phyloP scores from a whole-genome alignment of 2,113 vertebrate genomes.

The Perca fluviatilis region DNA sequence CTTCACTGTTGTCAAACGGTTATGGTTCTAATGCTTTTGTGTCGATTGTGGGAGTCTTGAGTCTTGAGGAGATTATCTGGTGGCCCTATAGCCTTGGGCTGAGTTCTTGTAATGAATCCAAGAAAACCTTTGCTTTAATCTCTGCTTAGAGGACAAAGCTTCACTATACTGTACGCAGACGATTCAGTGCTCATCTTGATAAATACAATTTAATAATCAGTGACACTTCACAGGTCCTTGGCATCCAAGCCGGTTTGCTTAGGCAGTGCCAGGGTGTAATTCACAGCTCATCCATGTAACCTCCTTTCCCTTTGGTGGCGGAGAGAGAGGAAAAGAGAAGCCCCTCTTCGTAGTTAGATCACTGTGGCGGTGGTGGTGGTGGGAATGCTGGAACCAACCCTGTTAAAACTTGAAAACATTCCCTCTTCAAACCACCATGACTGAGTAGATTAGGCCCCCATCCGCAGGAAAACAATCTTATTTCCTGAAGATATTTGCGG shows the following conservation, averaged over 20 bases:
- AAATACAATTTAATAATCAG: constrained; percentile 63
- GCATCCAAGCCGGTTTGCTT: constrained; percentile 31
- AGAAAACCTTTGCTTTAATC: constrained; percentile 74
- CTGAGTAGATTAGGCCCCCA: constrained; percentile 84
- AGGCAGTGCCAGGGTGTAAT: constrained; percentile 54
- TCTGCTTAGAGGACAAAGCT: constrained; percentile 56
- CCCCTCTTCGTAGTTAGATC: constrained; percentile 66
- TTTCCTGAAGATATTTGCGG: constrained; percentile 83
- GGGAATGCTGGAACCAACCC: constrained; percentile 80
- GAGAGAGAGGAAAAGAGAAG: constrained; percentile 53
- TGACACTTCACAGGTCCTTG: constrained; percentile 38
- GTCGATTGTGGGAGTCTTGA: constrained; percentile 79
- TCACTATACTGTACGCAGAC: constrained; percentile 34
- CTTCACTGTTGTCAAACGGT: constrained; percentile 81
- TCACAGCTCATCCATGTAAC: constrained; percentile 65
- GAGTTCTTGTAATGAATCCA: constrained; percentile 77
- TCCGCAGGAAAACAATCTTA: constrained; percentile 81
- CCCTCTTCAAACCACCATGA: constrained; percentile 85
- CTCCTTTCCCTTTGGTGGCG: constrained; percentile 57
- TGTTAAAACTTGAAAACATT: constrained; percentile 83
- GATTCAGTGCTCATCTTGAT: constrained; percentile 58
- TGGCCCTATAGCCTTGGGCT: constrained; percentile 70
- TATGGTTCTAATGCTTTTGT: constrained; percentile 80
- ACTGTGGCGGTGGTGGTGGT: constrained; percentile 58
- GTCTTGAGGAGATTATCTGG: constrained; percentile 78